Conservation (phyloP, 2,113 vertebrate genomes). For the Ranitomeya imitator region DNA sequence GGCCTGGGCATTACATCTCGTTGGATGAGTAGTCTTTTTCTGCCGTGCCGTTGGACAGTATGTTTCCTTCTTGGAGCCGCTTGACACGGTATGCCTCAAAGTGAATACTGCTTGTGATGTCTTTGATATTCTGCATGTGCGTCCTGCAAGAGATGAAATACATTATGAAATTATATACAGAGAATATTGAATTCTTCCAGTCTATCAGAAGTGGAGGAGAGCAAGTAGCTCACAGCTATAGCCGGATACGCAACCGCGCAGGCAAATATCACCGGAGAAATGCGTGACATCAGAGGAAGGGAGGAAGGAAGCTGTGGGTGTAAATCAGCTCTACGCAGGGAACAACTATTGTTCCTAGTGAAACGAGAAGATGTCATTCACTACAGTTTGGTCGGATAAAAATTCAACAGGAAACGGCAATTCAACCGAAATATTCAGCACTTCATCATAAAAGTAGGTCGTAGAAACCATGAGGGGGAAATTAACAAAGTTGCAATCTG, state of each 20-base stretch:
- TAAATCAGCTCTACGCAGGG: neutral
- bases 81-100: slow-evolving; percentile 95
- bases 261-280: neutral
- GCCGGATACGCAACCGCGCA: neutral
- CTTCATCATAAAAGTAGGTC: neutral
- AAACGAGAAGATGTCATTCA: neutral
- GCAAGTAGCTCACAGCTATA: neutral
- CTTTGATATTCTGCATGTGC: slow-evolving; percentile 99
- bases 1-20: slow-evolving; percentile 81
- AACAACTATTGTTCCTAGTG: neutral
- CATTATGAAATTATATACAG: neutral
- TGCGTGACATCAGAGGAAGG: neutral
- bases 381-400: neutral
- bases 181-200: neutral
- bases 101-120: slow-evolving; percentile 97
- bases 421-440: neutral
- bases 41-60: slow-evolving; percentile 79
- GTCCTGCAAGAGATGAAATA: slow-evolving; percentile 75
- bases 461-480: neutral
- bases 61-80: slow-evolving; percentile 86
- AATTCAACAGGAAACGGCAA: neutral
- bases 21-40: slow-evolving; percentile 81
- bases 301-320: slow-evolving; percentile 12
- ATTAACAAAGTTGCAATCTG: no score
- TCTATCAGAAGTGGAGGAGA: neutral